Evolutionary conservation across 1,140 invertebrate genomes (phyloP), one percentile per base, ranked within the genome.

Genomic region (Cydia pomonella): DNA sequence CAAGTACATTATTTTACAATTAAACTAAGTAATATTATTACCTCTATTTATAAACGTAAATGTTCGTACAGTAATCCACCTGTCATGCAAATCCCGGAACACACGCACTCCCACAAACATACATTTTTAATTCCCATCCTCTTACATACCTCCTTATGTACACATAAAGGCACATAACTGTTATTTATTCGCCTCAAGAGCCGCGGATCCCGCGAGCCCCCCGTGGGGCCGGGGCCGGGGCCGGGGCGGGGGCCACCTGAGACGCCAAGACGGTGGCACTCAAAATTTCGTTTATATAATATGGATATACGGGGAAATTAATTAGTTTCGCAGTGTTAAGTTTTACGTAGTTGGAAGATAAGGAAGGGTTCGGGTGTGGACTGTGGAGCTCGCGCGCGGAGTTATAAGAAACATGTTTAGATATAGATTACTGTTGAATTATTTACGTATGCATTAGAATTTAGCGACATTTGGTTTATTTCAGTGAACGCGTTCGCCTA

Each of bases 221-320:
- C 64, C 33, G 7, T 0, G 29, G 63, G 29, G 64, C 3, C 2
- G 27, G n/a, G 16, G 12, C 0, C 2, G 27, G 64, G n/a, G 29
- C 2, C 0, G 29, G 16, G 9, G 27, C 2, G 27, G n/a, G 64
- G 6, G 7, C n/a, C 9, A 13, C 71, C 71, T 27, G 71, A 72
- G 71, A 72, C 71, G 71, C 71, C 38, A 72, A 72, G 71, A 72
- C 71, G 71, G 71, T 47, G 71, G 71, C 71, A 72, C 71, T 72
- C 71, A 72, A 72, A 72, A 72, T 72, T 72, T 72, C 71, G 71
- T 50, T 72, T 72, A 72, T 72, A 72, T 72, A 72, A 72, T 72
- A 72, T 72, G 44, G 71, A 47, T 50, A 47, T 50, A 50, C 10
- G 38, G 41, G 41, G 64, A 38, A 41, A 72, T 72, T 72, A 72